These are phyloP conservation scores for Chorisops tibialis DNA, from an alignment of 2,888 invertebrate genomes.

Conservation along the genomic window DNA sequence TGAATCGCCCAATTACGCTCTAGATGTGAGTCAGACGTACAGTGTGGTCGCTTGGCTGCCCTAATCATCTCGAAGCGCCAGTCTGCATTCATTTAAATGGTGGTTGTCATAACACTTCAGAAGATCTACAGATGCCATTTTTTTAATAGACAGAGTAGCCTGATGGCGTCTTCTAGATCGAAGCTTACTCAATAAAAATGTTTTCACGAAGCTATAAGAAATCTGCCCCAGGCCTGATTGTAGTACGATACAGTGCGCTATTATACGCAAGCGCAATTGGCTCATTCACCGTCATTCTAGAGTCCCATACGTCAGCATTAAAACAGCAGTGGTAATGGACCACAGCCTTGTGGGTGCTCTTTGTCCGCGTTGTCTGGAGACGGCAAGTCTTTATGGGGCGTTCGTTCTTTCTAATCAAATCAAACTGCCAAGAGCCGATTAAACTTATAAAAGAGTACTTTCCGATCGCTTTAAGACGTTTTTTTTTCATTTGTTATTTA, in stretches of 20 bases:
- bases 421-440: constrained; percentile 12
- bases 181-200: neutral
- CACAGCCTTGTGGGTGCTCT: constrained; percentile 17
- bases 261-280: neutral
- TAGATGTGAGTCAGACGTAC: too few species aligned
- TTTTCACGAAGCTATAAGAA: neutral
- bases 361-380: constrained; percentile 11
- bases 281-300: neutral
- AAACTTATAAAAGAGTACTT: neutral
- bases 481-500: neutral
- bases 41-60: neutral
- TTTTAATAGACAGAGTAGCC: neutral
- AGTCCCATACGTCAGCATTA: constrained; percentile 16
- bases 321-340: constrained; percentile 15
- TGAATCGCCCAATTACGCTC: constrained; percentile 7
- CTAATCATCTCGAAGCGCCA: constrained; percentile 6
- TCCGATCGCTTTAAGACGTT: neutral
- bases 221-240: neutral
- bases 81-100: constrained; percentile 10
- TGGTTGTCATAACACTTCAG: constrained; percentile 19
- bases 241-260: neutral
- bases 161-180: neutral
- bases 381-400: constrained; percentile 15
- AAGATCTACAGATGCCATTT: constrained; percentile 16
- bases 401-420: constrained; percentile 13